These are phyloP conservation scores for Neuroterus valhalla DNA, from an alignment of 1,140 invertebrate species.

Conservation along the genomic window DNA sequence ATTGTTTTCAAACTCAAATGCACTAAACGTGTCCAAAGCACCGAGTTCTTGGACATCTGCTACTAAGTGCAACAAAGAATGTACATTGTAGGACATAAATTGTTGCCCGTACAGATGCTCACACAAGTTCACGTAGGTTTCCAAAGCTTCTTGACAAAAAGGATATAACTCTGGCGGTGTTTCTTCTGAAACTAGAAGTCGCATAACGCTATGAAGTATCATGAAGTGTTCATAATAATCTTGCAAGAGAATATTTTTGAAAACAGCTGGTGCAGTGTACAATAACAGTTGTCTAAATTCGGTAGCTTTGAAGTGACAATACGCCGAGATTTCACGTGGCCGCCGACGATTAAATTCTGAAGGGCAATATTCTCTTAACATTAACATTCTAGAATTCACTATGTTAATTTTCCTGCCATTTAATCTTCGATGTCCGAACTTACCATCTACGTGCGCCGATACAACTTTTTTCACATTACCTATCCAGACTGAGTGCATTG, in stretches of 20 bases:
- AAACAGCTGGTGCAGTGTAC: neutral
- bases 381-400: neutral
- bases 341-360: conserved; percentile 8
- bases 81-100: conserved; percentile 43
- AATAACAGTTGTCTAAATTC: neutral
- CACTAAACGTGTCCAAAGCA: conserved; percentile 39
- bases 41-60: conserved; percentile 37
- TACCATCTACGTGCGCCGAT: neutral
- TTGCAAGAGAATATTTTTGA: conserved; percentile 1
- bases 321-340: neutral
- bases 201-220: neutral
- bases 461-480: conserved; percentile 35
- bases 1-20: conserved; percentile 45
- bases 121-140: conserved; percentile 9
- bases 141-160: conserved; percentile 41
- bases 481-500: conserved; percentile 63
- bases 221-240: neutral
- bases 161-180: neutral
- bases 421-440: neutral
- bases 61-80: conserved; percentile 35
- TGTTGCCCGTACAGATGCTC: conserved; percentile 12
- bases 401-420: neutral
- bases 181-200: neutral
- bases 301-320: neutral
- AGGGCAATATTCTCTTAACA: neutral